Conservation (phyloP, 2,113 vertebrate genomes). For the Oncorhynchus keta region DNA sequence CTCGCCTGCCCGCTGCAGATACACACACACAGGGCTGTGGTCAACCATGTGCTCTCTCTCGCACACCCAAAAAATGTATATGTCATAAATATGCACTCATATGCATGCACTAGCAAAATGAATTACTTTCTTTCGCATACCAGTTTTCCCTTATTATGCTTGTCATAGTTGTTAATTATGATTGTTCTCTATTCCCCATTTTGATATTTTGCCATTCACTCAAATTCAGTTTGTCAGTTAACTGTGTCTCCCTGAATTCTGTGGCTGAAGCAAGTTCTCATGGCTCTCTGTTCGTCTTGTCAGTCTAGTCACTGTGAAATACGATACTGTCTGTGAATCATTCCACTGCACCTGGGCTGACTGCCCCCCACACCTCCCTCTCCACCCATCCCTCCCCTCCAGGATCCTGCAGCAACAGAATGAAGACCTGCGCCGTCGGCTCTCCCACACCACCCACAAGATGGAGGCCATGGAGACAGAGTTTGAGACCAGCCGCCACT, state of each 20-base stretch:
- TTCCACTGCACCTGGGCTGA: not conserved
- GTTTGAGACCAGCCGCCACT: conserved; percentile 88
- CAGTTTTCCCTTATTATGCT: not conserved
- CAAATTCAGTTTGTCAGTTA: not conserved
- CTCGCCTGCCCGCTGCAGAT: not conserved
- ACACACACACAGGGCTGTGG: not conserved
- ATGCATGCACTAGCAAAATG: not conserved
- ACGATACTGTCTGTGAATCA: not conserved
- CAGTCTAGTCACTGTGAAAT: not conserved
- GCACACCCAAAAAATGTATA: not conserved
- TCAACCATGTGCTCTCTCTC: too few species aligned
- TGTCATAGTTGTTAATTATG: not conserved
- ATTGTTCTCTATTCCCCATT: not conserved
- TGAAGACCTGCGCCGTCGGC: conserved; percentile 86
- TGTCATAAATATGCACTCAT: not conserved
- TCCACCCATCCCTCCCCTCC: not conserved
- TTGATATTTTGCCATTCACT: not conserved
- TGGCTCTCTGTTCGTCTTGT: not conserved
- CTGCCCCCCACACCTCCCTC: not conserved
- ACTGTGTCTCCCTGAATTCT: not conserved
- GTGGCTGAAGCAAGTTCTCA: conserved; percentile 1
- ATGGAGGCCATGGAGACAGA: conserved; percentile 93
- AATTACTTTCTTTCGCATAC: too few species aligned
- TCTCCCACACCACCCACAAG: conserved; percentile 87
- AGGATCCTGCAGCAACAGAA: conserved; percentile 94